Percentiles rank a stretch among this genome's conserved stretches.
phyloP scores from a whole-genome alignment of 2,797 vertebrate genomes.

The Echiichthys vipera region DNA sequence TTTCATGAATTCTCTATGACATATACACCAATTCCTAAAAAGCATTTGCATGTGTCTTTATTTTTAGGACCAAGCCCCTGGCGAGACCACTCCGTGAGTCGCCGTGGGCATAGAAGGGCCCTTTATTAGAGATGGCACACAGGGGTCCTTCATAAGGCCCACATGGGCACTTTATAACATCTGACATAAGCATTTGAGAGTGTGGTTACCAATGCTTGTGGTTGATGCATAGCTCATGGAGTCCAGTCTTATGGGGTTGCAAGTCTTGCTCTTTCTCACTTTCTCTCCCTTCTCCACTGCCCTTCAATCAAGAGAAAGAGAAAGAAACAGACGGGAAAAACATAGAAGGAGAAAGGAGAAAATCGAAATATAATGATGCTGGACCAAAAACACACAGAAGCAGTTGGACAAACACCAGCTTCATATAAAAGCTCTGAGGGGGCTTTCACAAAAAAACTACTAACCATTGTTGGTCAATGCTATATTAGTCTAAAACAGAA shows the following conservation, averaged over 20 bases:
- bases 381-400: conserved; percentile 57
- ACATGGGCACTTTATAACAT: conserved; percentile 78
- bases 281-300: conserved; percentile 30
- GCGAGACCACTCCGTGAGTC: conserved; percentile 70
- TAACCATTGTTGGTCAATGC: conserved; percentile 39
- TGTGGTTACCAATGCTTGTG: conserved; percentile 72
- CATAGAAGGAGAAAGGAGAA: conserved; percentile 21
- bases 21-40: conserved; percentile 67
- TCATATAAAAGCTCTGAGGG: conserved; percentile 61
- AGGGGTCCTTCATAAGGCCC: conserved; percentile 78
- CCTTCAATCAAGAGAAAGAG: conserved; percentile 24
- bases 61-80: conserved; percentile 67
- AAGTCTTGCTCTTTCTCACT: conserved; percentile 28
- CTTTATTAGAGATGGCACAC: conserved; percentile 80
- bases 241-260: conserved; percentile 54
- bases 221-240: conserved; percentile 68
- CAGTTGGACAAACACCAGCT: conserved; percentile 56
- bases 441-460: conserved; percentile 34
- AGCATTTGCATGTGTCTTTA: conserved; percentile 75
- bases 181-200: conserved; percentile 80
- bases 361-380: conserved; percentile 35
- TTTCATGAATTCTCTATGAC: conserved; percentile 49
- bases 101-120: conserved; percentile 69
- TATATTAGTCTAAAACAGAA: conserved; percentile 45
- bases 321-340: conserved; percentile 28